Evolutionary conservation across 2,888 invertebrate species (phyloP).

Genomic region (Papilio elwesi): DNA sequence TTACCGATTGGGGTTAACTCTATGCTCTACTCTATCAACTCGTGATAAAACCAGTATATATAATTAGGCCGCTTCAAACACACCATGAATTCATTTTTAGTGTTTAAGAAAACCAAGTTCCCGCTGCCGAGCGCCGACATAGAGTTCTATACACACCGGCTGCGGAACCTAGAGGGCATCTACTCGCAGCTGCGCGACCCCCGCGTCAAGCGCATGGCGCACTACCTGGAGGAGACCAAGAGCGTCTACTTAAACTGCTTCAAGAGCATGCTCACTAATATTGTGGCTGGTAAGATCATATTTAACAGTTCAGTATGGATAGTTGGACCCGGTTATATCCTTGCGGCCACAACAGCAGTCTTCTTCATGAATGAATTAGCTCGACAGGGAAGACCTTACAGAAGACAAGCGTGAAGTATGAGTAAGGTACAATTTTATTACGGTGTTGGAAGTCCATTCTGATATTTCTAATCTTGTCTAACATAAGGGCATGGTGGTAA

Average conservation of each 20-base stretch:
- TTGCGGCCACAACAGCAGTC: too few species aligned
- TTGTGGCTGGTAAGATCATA: slow-evolving; percentile 86
- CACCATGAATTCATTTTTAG: slow-evolving; percentile 50
- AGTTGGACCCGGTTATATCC: too few species aligned
- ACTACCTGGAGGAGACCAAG: slow-evolving; percentile 89
- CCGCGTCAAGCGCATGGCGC: slow-evolving; percentile 92
- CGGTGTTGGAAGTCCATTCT: too few species aligned
- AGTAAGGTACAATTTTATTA: too few species aligned
- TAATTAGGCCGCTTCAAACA: not conserved
- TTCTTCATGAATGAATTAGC: too few species aligned
- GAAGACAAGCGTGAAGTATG: too few species aligned
- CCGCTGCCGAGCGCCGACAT: slow-evolving; percentile 90
- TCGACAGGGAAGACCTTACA: too few species aligned
- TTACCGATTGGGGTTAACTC: too few species aligned
- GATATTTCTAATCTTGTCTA: too few species aligned
- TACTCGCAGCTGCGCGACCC: slow-evolving; percentile 94
- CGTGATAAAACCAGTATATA: slow-evolving; percentile 1
- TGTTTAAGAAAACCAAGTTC: slow-evolving; percentile 87
- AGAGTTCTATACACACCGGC: slow-evolving; percentile 91
- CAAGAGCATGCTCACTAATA: slow-evolving; percentile 90
- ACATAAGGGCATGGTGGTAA: too few species aligned
- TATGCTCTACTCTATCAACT: too few species aligned
- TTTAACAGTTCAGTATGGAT: not conserved
- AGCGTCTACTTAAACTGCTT: slow-evolving; percentile 93
- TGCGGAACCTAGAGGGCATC: slow-evolving; percentile 93